phyloP scores from a whole-genome alignment of 1,140 invertebrate species.

The Luehdorfia chinensis region DNA sequence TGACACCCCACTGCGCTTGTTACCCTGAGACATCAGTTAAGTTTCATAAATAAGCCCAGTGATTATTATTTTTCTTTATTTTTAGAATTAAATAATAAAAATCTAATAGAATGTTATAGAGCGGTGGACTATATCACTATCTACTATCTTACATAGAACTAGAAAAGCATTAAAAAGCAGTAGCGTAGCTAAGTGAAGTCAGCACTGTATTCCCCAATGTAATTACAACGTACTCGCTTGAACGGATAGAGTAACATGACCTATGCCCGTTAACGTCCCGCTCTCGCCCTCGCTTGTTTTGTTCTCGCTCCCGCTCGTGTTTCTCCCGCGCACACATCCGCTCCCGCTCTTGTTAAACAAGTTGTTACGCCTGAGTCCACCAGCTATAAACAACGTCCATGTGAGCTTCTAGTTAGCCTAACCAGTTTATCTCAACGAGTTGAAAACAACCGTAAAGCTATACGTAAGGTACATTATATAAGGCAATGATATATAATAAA shows the following conservation, averaged over 20 bases:
- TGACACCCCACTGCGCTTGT: no score
- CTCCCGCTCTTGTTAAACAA: slow-evolving; percentile 23
- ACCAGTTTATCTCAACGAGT: slow-evolving; percentile 51
- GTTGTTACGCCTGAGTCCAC: slow-evolving; percentile 35
- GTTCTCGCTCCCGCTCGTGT: not conserved
- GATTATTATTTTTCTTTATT: no score
- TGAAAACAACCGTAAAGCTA: slow-evolving; percentile 37
- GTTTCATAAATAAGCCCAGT: no score
- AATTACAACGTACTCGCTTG: slow-evolving; percentile 57
- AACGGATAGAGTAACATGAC: slow-evolving; percentile 55
- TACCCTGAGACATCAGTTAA: no score
- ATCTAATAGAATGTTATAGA: no score
- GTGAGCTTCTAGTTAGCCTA: slow-evolving; percentile 50
- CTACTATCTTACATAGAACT: no score
- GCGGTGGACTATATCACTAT: no score
- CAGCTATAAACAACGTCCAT: slow-evolving; percentile 48
- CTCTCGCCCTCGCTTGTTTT: slow-evolving; percentile 18
- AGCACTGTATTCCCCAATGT: slow-evolving; percentile 61
- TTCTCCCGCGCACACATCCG: not conserved
- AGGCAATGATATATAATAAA: no score
- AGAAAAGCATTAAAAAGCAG: slow-evolving; percentile 43
- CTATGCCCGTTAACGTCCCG: slow-evolving; percentile 34
- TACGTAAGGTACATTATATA: slow-evolving; percentile 28
- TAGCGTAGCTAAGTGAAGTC: slow-evolving; percentile 20
- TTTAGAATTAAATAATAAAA: no score